These are phyloP conservation scores for Hyperoplus lanceolatus DNA, from an alignment of 2,797 vertebrate genomes.

Conservation along the genomic window DNA sequence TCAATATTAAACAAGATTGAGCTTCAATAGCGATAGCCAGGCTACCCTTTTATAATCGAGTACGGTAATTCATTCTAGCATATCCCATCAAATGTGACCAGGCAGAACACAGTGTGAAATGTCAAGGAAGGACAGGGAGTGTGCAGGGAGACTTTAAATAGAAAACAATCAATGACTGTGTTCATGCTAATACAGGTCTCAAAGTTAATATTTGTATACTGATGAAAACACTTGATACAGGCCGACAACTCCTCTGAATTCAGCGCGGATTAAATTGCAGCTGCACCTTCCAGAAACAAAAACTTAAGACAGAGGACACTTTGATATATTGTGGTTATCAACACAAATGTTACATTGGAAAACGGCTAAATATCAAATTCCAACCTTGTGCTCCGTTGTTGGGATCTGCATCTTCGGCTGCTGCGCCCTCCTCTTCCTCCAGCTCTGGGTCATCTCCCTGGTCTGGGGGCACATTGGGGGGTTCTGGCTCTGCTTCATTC, in stretches of 20 bases:
- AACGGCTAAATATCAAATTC: neutral
- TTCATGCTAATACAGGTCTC: neutral
- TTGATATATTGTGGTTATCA: neutral
- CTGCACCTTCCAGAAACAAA: neutral
- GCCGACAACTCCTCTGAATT: neutral
- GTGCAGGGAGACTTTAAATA: too few species aligned
- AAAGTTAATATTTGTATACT: neutral
- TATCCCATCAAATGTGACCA: neutral
- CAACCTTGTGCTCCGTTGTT: slow-evolving; percentile 94
- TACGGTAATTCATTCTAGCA: neutral
- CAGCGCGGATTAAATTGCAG: neutral
- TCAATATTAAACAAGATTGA: too few species aligned
- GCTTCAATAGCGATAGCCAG: too few species aligned
- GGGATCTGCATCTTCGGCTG: slow-evolving; percentile 93
- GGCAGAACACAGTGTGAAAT: too few species aligned
- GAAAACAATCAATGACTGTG: too few species aligned
- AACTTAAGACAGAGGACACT: neutral
- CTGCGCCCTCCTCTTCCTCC: slow-evolving; percentile 93
- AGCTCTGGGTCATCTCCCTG: slow-evolving; percentile 92
- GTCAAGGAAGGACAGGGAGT: too few species aligned
- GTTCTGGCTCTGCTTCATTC: slow-evolving; percentile 92
- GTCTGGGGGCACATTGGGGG: slow-evolving; percentile 86
- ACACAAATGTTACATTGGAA: neutral
- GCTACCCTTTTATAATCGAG: neutral
- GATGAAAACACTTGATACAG: neutral